Base-by-base conservation (phyloP, 2,797 vertebrate genomes). In the Enteromius afrohamiltoni region DNA sequence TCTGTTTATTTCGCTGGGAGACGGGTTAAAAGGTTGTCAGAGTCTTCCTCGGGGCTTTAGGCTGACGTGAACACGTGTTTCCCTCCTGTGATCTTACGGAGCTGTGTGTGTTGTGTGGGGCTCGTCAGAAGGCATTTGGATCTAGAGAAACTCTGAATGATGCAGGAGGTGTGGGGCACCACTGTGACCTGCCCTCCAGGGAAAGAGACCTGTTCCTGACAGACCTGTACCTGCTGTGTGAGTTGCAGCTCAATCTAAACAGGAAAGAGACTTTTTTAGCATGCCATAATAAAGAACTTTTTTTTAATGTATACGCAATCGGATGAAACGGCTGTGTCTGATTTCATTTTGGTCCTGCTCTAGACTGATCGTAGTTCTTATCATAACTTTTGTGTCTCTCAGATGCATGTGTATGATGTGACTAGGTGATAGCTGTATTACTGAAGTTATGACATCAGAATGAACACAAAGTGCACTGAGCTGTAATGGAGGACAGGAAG, bases 1-100 rank as follows among this genome's bases (percentile, higher is more conserved):
- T 80, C 37, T 87, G 77, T 87, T 77, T 78, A 13, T 88, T 26
- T 74, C 79, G 80, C 9, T 86, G 83, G 51, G 77, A 81, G 79
- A 80, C 19, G 53, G 87, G 94, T 95, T 95, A 96, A 96, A 97
- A 96, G 95, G 96, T 97, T 96, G 95, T 95, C 95, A 92, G 89
- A 86, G 93, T 91, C 92, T 93, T 90, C 94, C 94, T 96, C 87
- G 90, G 92, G 94, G 94, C 92, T 94, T 93, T 89, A 85, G 91
- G 94, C 95, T 96, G 95, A 96, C 95, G 94, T 93, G 95, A 96
- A 96, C 97, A 97, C 96, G 95, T 97, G 96, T 97, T 97, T 95
- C 94, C 94, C 94, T 93, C 92, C 85, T 96, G 96, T 97, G 96
- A 97, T 97, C 94, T 95, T 16, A 92, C 93, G 92, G 95, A 96